Base-by-base conservation (phyloP, 2,797 vertebrate species). In the Poliocrania exsul region DNA sequence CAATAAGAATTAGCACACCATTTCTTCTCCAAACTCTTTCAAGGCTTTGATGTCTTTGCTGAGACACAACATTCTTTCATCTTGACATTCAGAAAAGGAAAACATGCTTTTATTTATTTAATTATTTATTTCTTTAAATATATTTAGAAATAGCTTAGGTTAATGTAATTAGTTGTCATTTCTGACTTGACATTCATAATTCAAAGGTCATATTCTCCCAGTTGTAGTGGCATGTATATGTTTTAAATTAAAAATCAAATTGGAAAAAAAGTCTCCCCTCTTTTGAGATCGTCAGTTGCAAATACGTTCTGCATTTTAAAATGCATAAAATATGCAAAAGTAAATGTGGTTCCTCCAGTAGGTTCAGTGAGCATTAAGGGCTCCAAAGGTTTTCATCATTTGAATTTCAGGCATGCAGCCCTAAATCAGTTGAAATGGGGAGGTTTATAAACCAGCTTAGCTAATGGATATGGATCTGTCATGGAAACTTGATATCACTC, bases 31-130 rank as follows among this genome's bases (percentile, higher is more conserved):
- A 60, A 88, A 86, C 67, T 86, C 85, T 94, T 96, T 73, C 73
- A 86, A 84, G 60, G 33, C 92, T 96, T 95, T 96, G 92, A 95
- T 94, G 88, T 95, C 65, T 93, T 92, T 81, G 64, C 83, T 84
- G 37, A 96, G 69, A 85, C 23, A n/a, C 28, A 91, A 12, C 49
- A 77, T 46, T 72, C 74, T 92, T 95, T 95, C 77, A 96, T 95
- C 89, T 88, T 94, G 87, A 92, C 84, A 86, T 91, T 84, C 72
- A 78, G 33, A 51, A 84, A 89, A 89, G 33, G 31, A 88, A 92
- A 91, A 28, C 9, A 31, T 62, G 23, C 5, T 51, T 88, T 94
- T 81, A 81, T 92, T 92, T 86, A 80, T 92, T 96, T 92, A 40
- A 93, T 91, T 86, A 90, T 88, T 88, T 93, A 40, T 92, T 91